These are phyloP conservation scores for Conus ventricosus DNA, from an alignment of 1,140 invertebrate species.

Conservation along the genomic window DNA sequence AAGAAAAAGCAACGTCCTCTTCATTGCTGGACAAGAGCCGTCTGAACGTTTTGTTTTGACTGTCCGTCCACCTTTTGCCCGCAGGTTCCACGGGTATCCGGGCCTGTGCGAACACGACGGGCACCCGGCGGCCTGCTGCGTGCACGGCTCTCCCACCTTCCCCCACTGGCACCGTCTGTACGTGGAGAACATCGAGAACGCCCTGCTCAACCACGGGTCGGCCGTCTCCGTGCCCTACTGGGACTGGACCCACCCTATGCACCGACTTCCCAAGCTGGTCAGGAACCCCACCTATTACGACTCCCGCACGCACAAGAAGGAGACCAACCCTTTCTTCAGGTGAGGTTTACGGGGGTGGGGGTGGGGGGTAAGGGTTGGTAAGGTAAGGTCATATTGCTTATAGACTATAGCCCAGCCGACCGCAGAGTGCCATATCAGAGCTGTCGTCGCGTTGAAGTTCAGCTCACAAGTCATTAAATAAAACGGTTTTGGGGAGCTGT, in stretches of 20 bases:
- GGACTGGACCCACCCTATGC: constrained; percentile 48
- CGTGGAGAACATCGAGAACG: constrained; percentile 42
- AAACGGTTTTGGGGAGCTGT: too few species aligned
- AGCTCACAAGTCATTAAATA: too few species aligned
- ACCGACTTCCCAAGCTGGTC: constrained; percentile 37
- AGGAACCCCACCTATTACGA: constrained; percentile 45
- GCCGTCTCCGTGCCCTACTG: constrained; percentile 50
- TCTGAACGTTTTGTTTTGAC: background rate
- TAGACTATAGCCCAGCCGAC: too few species aligned
- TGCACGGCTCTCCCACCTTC: constrained; percentile 49
- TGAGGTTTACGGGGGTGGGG: background rate
- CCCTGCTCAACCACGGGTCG: constrained; percentile 39
- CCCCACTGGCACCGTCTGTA: constrained; percentile 53
- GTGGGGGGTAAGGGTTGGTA: background rate
- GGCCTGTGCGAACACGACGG: constrained; percentile 42
- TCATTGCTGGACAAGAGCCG: too few species aligned
- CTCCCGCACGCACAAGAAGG: constrained; percentile 41
- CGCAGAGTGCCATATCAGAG: too few species aligned
- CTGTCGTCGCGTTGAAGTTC: too few species aligned
- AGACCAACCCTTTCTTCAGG: constrained; percentile 51
- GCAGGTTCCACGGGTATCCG: constrained; percentile 48
- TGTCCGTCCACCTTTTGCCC: background rate
- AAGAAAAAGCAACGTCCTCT: too few species aligned
- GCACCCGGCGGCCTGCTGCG: constrained; percentile 38
- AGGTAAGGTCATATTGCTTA: too few species aligned